A percentile compares a stretch with the other conserved stretches of the same genome.
These are phyloP conservation scores for Malacoraja senta DNA, from an alignment of 2,797 vertebrate genomes.

Conservation along the genomic window DNA sequence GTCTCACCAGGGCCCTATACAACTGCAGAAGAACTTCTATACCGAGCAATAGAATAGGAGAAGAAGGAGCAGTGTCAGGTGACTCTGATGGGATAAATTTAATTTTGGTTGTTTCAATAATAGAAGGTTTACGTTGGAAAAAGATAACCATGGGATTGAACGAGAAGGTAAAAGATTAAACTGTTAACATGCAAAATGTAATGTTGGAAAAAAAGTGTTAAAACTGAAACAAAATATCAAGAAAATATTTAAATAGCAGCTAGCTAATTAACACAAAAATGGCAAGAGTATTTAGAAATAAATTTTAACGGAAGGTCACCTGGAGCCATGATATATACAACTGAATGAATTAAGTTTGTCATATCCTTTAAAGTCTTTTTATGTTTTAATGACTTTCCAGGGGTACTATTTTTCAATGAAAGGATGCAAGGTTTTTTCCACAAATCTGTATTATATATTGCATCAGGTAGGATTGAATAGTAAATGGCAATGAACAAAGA, in stretches of 20 bases:
- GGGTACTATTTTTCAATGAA: neutral
- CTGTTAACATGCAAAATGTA: neutral
- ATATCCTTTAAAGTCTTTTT: neutral
- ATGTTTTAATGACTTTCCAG: neutral
- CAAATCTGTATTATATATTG: neutral
- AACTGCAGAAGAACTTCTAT: too few relatives aligned
- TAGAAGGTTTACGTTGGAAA: neutral
- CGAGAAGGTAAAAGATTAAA: neutral
- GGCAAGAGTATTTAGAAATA: neutral
- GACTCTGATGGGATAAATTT: neutral
- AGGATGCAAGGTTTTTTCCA: neutral
- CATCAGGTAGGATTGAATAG: neutral
- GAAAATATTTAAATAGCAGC: neutral
- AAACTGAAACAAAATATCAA: neutral
- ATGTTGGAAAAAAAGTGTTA: neutral
- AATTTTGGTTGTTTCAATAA: neutral
- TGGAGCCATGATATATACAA: too few relatives aligned
- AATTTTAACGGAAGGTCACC: neutral
- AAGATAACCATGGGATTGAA: neutral
- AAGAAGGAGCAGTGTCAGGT: neutral
- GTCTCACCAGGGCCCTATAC: too few relatives aligned
- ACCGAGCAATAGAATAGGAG: neutral
- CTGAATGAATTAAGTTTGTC: neutral
- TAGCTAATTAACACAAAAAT: neutral
- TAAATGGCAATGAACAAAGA: neutral